Evolutionary conservation across 2,888 invertebrate species (phyloP).

Genomic region (Dryocosmus kuriphilus): DNA sequence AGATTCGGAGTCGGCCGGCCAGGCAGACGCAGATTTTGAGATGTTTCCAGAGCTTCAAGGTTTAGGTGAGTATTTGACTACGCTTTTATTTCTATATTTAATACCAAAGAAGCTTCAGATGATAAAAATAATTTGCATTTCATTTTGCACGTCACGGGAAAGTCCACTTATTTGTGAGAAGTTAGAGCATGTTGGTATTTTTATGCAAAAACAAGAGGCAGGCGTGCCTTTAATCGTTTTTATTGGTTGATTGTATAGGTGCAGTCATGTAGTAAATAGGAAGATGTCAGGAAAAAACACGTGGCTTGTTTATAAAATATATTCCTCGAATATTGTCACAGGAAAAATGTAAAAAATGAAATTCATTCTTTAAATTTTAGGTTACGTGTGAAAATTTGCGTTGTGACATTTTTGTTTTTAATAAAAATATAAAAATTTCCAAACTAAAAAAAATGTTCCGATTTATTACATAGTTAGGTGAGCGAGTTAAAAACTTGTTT

Average conservation of each 20-base stretch:
- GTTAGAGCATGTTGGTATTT: neutral
- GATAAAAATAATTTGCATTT: neutral
- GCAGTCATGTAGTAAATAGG: neutral
- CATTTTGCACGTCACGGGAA: neutral
- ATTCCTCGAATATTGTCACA: neutral
- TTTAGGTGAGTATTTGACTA: constrained; percentile 63
- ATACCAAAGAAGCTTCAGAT: neutral
- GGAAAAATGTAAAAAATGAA: neutral
- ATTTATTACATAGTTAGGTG: neutral
- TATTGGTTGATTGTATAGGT: neutral
- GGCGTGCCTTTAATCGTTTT: neutral
- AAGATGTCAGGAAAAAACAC: constrained; percentile 3
- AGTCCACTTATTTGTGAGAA: neutral
- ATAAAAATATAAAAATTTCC: neutral
- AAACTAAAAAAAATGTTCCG: neutral
- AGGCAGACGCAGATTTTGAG: constrained; percentile 60
- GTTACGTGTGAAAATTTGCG: neutral
- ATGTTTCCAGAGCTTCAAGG: constrained; percentile 69
- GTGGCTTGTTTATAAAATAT: neutral
- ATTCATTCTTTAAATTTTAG: neutral
- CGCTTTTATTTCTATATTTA: neutral
- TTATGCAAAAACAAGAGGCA: neutral
- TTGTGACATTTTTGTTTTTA: too few relatives aligned
- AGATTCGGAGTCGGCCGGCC: constrained; percentile 64
- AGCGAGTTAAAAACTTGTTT: neutral